These are phyloP conservation scores for Heteractis magnifica DNA, from an alignment of 92 coral and sea anemone species.

Conservation along the genomic window DNA sequence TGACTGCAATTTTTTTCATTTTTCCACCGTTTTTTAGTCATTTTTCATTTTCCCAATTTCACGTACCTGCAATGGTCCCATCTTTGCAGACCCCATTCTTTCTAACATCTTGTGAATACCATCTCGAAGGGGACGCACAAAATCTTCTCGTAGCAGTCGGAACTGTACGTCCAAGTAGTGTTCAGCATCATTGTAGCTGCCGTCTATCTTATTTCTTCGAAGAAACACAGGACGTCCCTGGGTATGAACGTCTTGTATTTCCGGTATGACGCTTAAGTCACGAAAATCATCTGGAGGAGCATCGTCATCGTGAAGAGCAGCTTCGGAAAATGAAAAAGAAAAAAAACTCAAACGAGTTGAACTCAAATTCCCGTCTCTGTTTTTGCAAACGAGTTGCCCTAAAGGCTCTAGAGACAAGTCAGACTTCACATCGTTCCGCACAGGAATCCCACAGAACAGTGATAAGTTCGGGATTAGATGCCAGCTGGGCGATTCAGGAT, in stretches of 20 bases:
- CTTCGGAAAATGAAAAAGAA: constrained; percentile 16
- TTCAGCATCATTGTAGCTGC: constrained; percentile 65
- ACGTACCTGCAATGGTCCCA: constrained; percentile 29
- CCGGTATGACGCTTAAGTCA: constrained; percentile 70
- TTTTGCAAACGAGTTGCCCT: no score
- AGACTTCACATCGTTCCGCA: no score
- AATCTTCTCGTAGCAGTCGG: constrained; percentile 89
- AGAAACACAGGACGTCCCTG: constrained; percentile 51
- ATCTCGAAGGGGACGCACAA: constrained; percentile 83
- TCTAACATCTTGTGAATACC: constrained; percentile 66
- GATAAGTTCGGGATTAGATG: no score
- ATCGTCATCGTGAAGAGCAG: constrained; percentile 43
- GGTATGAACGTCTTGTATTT: constrained; percentile 65
- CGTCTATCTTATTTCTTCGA: constrained; percentile 74
- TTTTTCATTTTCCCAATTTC: not conserved
- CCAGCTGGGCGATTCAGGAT: no score
- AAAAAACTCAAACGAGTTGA: not conserved
- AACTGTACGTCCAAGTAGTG: constrained; percentile 97
- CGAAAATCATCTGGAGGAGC: constrained; percentile 91
- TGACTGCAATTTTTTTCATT: no score
- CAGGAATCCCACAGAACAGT: no score
- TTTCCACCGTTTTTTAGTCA: no score
- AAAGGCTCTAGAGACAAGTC: no score
- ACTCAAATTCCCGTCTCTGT: no score
- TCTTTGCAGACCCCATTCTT: constrained; percentile 25